These are phyloP conservation scores for Cassiopea andromeda DNA, from an alignment of 30 jellyfish, hydroid and myxozoan species.

Conservation along the genomic window DNA sequence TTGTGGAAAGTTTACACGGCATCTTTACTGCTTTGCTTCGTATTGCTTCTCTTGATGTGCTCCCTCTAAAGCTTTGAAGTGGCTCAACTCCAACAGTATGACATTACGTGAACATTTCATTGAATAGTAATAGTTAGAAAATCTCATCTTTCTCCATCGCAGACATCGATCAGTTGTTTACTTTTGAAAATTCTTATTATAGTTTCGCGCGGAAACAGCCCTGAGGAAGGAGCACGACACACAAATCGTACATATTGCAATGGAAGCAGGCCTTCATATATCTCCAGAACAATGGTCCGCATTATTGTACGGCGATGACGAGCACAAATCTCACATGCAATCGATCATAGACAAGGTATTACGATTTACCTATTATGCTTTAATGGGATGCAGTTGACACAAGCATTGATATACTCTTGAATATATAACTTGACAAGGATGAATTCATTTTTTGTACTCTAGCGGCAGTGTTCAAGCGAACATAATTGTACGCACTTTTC, in stretches of 20 bases:
- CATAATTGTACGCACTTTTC: too few species aligned
- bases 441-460: too few species aligned
- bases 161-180: background rate
- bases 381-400: background rate
- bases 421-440: too few species aligned
- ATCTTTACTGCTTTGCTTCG: too few species aligned
- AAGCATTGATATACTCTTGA: too few species aligned
- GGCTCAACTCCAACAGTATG: too few species aligned
- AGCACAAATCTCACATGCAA: constrained; percentile 98
- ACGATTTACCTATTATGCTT: background rate
- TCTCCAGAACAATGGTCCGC: constrained; percentile 99
- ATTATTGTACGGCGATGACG: constrained; percentile 96
- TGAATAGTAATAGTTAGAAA: too few species aligned
- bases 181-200: background rate
- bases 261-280: constrained; percentile 99
- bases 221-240: constrained; percentile 99
- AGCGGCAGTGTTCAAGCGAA: too few species aligned
- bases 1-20: too few species aligned
- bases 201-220: constrained; percentile 98
- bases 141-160: background rate
- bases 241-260: constrained; percentile 98
- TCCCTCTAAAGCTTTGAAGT: too few species aligned
- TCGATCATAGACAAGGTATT: constrained; percentile 97
- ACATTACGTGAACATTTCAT: too few species aligned
- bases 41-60: too few species aligned